Conservation (phyloP, 2,888 invertebrate species). For the Gisinianus flammeolus region DNA sequence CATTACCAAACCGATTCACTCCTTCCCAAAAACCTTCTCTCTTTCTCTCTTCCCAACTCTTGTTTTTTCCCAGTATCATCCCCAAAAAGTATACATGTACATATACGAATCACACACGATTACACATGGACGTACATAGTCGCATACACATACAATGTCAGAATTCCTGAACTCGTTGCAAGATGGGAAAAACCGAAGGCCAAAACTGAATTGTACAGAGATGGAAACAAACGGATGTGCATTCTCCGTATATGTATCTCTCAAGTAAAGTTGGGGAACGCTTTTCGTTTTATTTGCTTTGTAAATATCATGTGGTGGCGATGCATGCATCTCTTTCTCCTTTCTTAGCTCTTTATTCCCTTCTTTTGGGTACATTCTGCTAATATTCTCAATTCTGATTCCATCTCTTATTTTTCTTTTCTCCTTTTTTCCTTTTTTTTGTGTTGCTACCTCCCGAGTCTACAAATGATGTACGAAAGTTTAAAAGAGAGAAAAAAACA, state of each 20-base stretch:
- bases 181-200: not conserved
- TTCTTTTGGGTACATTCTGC: not conserved
- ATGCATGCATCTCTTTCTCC: not conserved
- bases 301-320: not conserved
- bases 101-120: not conserved
- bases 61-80: not conserved
- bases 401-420: not conserved
- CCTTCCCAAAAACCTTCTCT: conserved; percentile 21
- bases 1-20: conserved; percentile 55
- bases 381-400: conserved; percentile 10
- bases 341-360: not conserved
- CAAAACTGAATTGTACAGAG: too few relatives aligned
- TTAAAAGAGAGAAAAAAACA: too few relatives aligned
- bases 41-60: conserved; percentile 13
- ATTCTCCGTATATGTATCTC: not conserved
- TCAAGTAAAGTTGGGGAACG: not conserved
- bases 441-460: not conserved
- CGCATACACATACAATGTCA: not conserved
- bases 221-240: not conserved
- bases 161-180: not conserved
- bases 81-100: not conserved
- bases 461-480: too few relatives aligned
- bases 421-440: conserved; percentile 6
- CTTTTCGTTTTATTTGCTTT: conserved; percentile 19
- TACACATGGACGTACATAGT: not conserved